Percentiles rank a stretch among this genome's conserved stretches.
Conservation (phyloP, 2,797 vertebrate genomes). For the Sandelia bainsii region DNA sequence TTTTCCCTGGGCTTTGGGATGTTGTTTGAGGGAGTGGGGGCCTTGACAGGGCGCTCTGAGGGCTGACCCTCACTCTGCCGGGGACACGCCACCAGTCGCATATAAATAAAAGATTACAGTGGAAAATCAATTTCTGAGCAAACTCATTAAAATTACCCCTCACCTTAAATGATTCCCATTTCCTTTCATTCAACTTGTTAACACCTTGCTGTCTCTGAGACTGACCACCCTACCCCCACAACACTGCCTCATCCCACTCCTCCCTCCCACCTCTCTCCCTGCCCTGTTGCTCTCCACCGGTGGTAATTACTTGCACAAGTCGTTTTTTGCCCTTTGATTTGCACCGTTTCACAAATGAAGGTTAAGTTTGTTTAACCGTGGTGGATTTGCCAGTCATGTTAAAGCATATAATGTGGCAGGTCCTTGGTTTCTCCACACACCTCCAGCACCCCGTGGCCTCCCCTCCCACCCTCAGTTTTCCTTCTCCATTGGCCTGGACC, state of each 20-base stretch:
- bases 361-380: conserved; percentile 99
- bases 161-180: conserved; percentile 92
- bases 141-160: conserved; percentile 95
- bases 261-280: conserved; percentile 40
- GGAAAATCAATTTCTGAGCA: conserved; percentile 97
- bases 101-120: conserved; percentile 99
- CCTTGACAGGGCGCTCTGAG: conserved; percentile 88
- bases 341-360: conserved; percentile 98
- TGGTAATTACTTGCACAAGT: conserved; percentile 96
- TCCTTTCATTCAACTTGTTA: conserved; percentile 82
- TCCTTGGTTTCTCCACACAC: conserved; percentile 84
- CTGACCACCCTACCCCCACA: conserved; percentile 45
- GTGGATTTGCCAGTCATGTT: conserved; percentile 98
- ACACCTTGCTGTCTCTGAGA: conserved; percentile 59
- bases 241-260: conserved; percentile 34
- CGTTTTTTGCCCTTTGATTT: conserved; percentile 93
- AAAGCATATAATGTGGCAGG: conserved; percentile 96
- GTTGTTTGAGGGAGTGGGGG: conserved; percentile 91
- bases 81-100: conserved; percentile 90
- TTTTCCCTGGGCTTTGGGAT: conserved; percentile 95
- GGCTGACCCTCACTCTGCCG: conserved; percentile 89
- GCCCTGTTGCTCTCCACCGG: conserved; percentile 81
- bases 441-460: conserved; percentile 66
- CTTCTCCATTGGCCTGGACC: conserved; percentile 55
- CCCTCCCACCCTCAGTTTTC: conserved; percentile 27